A percentile compares a stretch with the other conserved stretches of the same genome.
phyloP scores from a whole-genome alignment of 1,140 invertebrate species.

The Drosophila melanogaster region DNA sequence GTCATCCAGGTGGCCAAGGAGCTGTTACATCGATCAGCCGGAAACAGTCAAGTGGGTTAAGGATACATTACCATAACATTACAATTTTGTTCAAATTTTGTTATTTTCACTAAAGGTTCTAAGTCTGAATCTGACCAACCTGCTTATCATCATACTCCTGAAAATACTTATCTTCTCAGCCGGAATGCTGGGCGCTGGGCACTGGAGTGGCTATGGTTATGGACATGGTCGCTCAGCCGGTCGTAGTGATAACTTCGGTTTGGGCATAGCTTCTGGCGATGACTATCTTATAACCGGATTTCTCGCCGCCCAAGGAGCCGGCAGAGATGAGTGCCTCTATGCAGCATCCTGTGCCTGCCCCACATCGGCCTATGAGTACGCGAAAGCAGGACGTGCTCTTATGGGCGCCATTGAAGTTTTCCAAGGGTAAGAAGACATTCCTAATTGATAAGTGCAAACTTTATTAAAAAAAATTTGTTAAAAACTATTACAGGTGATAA shows the following conservation, averaged over 20 bases:
- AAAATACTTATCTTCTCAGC: constrained; percentile 93
- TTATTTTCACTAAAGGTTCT: constrained; percentile 85
- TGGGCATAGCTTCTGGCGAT: constrained; percentile 88
- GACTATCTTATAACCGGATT: constrained; percentile 89
- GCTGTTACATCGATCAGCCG: constrained; percentile 87
- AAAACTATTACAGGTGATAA: background rate
- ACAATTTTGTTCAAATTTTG: constrained; percentile 12
- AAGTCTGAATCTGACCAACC: constrained; percentile 92
- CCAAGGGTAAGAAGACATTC: constrained; percentile 86
- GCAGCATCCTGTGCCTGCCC: constrained; percentile 91
- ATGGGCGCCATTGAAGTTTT: constrained; percentile 89
- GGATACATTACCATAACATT: too few species aligned
- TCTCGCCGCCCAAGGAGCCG: constrained; percentile 87
- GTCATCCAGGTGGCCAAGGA: constrained; percentile 88
- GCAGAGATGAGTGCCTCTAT: constrained; percentile 90
- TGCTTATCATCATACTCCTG: constrained; percentile 91
- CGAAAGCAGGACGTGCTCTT: constrained; percentile 90
- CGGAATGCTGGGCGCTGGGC: constrained; percentile 89
- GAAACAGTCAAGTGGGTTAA: constrained; percentile 86
- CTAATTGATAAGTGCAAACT: background rate
- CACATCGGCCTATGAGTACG: constrained; percentile 89
- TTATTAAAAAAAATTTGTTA: background rate
- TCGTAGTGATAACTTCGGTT: constrained; percentile 79
- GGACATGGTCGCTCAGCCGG: constrained; percentile 69
- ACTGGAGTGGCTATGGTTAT: constrained; percentile 87